Evolutionary conservation across 2,797 vertebrate genomes (phyloP), one percentile per base, ranked within the genome.

Genomic region (Yasuhikotakia modesta): DNA sequence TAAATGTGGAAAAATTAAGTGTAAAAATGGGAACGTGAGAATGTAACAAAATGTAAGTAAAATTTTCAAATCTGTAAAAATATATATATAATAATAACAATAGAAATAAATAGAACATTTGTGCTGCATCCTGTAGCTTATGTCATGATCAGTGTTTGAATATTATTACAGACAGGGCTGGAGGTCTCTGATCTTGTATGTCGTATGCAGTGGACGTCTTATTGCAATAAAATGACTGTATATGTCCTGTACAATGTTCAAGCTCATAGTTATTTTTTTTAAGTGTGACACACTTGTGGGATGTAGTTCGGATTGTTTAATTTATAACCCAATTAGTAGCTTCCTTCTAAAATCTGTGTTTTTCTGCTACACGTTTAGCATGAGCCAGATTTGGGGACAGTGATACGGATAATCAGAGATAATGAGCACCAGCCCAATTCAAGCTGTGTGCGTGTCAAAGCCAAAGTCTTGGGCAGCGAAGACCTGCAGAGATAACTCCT

Each of bases 401-500:
- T 67, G 35, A 66, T 60, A 39, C 53, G 50, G 43, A 12, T 19
- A 63, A 27, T 61, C 58, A 65, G 58, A 35, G 32, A 22, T 65
- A 73, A 80, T 14, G 19, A 77, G 81, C 57, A 70, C 64, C 71
- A 70, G 76, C 73, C 58, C 58, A 43, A 35, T 43, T 66, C 76
- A 65, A 65, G 52, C 73, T 67, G 76, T 67, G 73, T 24, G 30
- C 50, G 65, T 35, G 24, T 68, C 13, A 58, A 5, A 2, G 2
- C 48, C 35, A 39, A 39, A 39, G 46, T 63, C 27, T 68, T 55
- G 70, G 66, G 60, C n/a, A 69, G 64, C 64, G 57, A 46, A 55
- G 35, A 68, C 76, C 78, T 79, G 70, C 50, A 58, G 76, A 79
- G 73, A 76, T 48, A 48, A 82, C 58, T 50, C 30, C 52, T 32